Evolutionary conservation across 2,888 invertebrate genomes (phyloP).

Genomic region (Phortica magna): DNA sequence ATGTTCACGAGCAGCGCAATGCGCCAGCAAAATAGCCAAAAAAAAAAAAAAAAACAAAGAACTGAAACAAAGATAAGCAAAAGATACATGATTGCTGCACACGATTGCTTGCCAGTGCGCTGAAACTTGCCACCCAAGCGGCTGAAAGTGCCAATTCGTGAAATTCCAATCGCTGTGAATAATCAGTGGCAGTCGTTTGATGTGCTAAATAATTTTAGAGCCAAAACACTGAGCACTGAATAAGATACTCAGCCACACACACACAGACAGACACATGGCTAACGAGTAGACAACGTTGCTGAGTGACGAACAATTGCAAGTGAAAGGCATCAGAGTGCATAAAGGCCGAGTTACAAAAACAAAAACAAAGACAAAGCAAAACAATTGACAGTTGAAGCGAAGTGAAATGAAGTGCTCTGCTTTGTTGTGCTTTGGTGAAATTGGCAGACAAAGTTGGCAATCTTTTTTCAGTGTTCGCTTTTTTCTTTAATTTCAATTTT

Average conservation of each 20-base stretch:
- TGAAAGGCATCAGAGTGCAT: constrained; percentile 55
- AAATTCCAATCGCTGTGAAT: constrained; percentile 73
- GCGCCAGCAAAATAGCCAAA: constrained; percentile 58
- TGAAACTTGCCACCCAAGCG: constrained; percentile 62
- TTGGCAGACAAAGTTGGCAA: background rate
- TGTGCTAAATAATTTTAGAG: constrained; percentile 51
- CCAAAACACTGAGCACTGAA: background rate
- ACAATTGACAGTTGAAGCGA: constrained; percentile 24
- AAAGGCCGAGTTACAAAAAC: constrained; percentile 6
- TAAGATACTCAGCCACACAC: constrained; percentile 3
- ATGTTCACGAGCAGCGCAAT: constrained; percentile 50
- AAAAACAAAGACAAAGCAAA: background rate
- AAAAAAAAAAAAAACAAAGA: constrained; percentile 29
- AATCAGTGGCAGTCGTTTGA: constrained; percentile 68
- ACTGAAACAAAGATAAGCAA: constrained; percentile 17
- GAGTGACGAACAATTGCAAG: constrained; percentile 71
- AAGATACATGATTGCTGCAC: constrained; percentile 46
- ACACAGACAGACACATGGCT: constrained; percentile 1
- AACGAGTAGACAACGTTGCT: constrained; percentile 59
- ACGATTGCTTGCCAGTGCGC: background rate
- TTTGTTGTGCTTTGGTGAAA: background rate
- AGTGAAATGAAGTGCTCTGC: background rate
- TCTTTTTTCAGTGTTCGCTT: background rate
- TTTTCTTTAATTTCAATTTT: constrained; percentile 12
- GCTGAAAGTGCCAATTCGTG: constrained; percentile 70